Evolutionary conservation across 1,140 invertebrate genomes (phyloP).

Genomic region (Ceratina australensis): DNA sequence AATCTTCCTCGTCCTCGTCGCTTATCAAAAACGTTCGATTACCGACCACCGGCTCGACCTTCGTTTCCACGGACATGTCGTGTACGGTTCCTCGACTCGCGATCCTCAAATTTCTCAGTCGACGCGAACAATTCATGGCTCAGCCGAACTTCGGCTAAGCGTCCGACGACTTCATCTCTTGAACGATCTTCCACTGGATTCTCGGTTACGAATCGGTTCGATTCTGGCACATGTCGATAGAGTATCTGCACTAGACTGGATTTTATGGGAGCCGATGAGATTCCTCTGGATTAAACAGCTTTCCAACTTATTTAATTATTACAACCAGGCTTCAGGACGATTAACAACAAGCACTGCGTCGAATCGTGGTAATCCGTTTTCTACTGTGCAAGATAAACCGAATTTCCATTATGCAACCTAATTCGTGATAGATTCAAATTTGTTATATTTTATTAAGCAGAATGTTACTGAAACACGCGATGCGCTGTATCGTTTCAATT

Average conservation of each 20-base stretch:
- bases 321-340: no score
- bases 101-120: conserved; percentile 28
- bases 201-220: background rate
- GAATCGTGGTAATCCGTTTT: no score
- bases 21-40: conserved; percentile 43
- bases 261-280: background rate
- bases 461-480: no score
- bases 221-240: background rate
- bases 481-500: no score
- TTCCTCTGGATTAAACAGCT: no score
- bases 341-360: no score
- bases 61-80: conserved; percentile 42
- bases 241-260: background rate
- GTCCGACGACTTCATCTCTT: conserved; percentile 24
- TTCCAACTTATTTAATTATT: no score
- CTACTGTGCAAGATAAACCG: no score
- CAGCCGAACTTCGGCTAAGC: conserved; percentile 6
- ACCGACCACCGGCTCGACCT: conserved; percentile 14
- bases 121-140: conserved; percentile 39
- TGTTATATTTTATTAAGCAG: no score
- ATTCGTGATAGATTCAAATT: no score
- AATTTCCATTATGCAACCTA: no score
- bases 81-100: background rate
- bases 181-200: background rate
- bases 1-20: background rate